Base-by-base conservation (phyloP, 1,140 invertebrate species). In the Zaprionus lachaisei region DNA sequence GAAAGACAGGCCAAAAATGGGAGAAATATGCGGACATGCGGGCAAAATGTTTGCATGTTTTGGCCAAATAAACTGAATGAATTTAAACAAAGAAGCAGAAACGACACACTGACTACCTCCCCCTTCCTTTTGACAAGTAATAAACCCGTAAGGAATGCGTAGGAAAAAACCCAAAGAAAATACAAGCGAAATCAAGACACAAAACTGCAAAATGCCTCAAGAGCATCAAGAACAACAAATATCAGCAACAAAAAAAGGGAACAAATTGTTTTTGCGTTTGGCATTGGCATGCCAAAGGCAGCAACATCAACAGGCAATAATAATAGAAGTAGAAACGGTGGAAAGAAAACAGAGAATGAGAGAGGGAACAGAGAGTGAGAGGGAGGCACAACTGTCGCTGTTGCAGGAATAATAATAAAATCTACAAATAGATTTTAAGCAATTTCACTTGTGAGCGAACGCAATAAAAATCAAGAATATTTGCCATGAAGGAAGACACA, bases 391-490 rank as follows among this genome's bases (percentile, higher is more conserved):
- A 83, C 78, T 72, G 74, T 77, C 74, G 69, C 74, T 49, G 31
- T 47, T 66, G 74, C 68, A 78, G 74, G 57, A 78, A 78, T 69
- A 74, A 78, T 74, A 78, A 78, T 74, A 78, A 78, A 74, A 74
- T 74, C 72, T 75, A 90, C 85, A 90, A 90, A 90, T 80, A 90
- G 85, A 90, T 85, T 90, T 90, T 81, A 90, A 90, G 85, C 85
- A 90, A 90, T 90, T 90, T 90, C 81, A 90, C 85, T 90, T 90
- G 85, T 81, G 81, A 90, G 71, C 85, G 71, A 90, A 85, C 85
- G 85, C 85, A 90, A 90, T 90, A 90, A 90, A 90, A 90, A 90
- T 90, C 85, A 90, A 90, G 85, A 90, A 90, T 90, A 90, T 90
- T 90, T 85, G 79, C 85, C 80, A 83, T 78, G 84, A 87, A 80